Base-by-base conservation (phyloP, 2,113 vertebrate genomes). In the Notothenia rossii region DNA sequence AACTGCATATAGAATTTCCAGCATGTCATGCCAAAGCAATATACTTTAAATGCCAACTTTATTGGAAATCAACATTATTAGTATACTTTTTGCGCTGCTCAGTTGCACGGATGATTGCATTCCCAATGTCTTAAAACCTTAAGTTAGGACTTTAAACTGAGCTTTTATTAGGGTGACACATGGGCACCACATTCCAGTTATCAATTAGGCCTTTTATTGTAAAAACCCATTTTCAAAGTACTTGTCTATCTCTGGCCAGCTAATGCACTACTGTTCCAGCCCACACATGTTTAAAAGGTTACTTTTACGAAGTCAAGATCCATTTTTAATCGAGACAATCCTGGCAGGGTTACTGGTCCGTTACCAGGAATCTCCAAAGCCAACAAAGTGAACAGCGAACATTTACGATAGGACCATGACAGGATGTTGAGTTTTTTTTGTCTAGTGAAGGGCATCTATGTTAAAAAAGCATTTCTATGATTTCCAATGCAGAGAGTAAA, bases 281-380 rank as follows among this genome's bases (percentile, higher is more conserved):
- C 71, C 75, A 85, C 75, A 79, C 69, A 82, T 17, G 14, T 73
- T 65, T 85, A 58, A 84, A 79, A 50, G 72, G 75, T 70, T 79
- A 65, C 49, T 65, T 82, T 82, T 77, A 84, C 74, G 67, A 62
- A 75, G 62, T 13, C 3, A 51, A 22, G 67, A 81, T 89, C 78
- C 70, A 82, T 79, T 49, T n/a, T 50, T 63, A 40, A 1, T 29
- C 3, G 29, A 46, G 48, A 29, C 59, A 9, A 62, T 68, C 46
- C 45, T 51, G 29, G 48, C 48, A 10, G 12, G 62, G 22, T 45
- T 50, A 46, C 17, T 72, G 70, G 50, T 51, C 72, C 7, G 17
- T 71, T 63, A 18, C 74, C 14, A 55, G 46, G 25, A 13, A 72
- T 65, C 29, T 68, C 48, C 18, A 58, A 29, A 65, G 61, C 33